These are phyloP conservation scores for Orthonevra nobilis DNA, from an alignment of 2,888 invertebrate species.

Conservation along the genomic window DNA sequence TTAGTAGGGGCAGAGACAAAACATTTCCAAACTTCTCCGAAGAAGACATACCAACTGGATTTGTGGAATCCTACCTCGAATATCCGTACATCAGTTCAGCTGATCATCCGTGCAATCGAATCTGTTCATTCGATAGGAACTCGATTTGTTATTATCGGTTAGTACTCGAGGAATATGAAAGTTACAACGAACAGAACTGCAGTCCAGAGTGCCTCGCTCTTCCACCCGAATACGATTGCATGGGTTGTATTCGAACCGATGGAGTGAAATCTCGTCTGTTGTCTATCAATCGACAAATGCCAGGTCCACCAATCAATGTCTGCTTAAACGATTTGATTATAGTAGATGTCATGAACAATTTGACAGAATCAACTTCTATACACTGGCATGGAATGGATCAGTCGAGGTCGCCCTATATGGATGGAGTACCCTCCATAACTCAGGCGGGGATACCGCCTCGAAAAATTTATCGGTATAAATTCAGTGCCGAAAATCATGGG, in stretches of 20 bases:
- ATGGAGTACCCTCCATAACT: conserved; percentile 77
- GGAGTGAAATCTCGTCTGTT: conserved; percentile 74
- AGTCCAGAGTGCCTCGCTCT: neutral
- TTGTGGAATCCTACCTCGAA: neutral
- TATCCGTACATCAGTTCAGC: neutral
- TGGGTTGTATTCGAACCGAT: conserved; percentile 70
- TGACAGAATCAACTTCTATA: conserved; percentile 76
- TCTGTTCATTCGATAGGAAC: neutral
- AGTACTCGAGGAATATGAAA: conserved; percentile 10
- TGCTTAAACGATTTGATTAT: conserved; percentile 77
- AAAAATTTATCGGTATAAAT: conserved; percentile 77
- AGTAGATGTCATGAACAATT: conserved; percentile 75
- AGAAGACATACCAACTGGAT: conserved; percentile 9
- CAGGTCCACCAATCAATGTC: conserved; percentile 75
- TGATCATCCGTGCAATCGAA: conserved; percentile 23
- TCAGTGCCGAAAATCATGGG: conserved; percentile 76
- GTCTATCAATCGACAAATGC: conserved; percentile 76
- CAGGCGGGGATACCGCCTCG: conserved; percentile 77
- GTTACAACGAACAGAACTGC: conserved; percentile 16
- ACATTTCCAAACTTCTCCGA: neutral
- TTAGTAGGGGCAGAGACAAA: neutral
- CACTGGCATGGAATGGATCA: conserved; percentile 79
- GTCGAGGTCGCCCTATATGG: conserved; percentile 76
- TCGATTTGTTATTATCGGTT: conserved; percentile 35
- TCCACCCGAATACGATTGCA: neutral